Conservation (phyloP, 2,113 vertebrate genomes). For the human region DNA sequence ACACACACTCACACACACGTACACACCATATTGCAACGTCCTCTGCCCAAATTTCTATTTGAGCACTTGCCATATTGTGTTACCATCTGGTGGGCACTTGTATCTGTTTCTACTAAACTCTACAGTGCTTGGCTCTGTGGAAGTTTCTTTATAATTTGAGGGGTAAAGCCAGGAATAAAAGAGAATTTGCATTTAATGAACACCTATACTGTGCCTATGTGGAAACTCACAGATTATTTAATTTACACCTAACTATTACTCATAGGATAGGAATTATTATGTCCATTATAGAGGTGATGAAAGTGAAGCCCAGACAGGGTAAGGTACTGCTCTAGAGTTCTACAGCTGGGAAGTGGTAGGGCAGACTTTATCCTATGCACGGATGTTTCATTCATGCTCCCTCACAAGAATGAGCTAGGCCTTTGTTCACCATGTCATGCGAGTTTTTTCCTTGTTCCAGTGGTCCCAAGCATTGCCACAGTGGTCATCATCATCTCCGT, state of each 20-base stretch:
- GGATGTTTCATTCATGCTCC: neutral
- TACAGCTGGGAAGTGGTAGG: neutral
- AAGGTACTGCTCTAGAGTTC: neutral
- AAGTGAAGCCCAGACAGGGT: neutral
- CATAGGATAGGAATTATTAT: neutral
- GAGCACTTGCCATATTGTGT: neutral
- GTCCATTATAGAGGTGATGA: neutral
- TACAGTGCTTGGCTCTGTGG: neutral
- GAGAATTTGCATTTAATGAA: neutral
- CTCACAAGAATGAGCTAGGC: neutral
- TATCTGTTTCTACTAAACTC: neutral
- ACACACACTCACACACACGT: too few relatives aligned
- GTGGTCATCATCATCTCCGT: slow-evolving; percentile 92
- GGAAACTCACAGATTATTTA: neutral
- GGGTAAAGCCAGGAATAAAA: neutral
- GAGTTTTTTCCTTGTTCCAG: slow-evolving; percentile 79
- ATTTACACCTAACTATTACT: neutral
- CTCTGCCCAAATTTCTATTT: neutral
- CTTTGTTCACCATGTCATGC: neutral
- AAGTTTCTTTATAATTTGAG: neutral
- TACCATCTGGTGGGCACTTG: neutral
- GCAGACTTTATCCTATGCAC: neutral
- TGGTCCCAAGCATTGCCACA: slow-evolving; percentile 91
- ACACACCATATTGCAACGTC: neutral
- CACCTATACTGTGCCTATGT: neutral